These are phyloP conservation scores for Ranitomeya variabilis DNA, from an alignment of 2,113 vertebrate genomes.

Conservation along the genomic window DNA sequence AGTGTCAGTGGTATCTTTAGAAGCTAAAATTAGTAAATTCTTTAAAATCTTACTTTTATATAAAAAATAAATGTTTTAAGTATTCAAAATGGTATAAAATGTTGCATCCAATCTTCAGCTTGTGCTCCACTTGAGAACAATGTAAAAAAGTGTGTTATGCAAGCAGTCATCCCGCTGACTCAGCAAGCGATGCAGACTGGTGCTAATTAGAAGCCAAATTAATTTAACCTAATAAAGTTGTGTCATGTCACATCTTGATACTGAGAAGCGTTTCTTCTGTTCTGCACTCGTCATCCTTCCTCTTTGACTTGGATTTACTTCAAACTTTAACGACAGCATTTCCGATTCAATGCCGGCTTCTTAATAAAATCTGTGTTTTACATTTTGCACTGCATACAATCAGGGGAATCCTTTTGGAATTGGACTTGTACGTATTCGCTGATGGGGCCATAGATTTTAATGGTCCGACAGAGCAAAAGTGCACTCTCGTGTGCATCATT, in stretches of 20 bases:
- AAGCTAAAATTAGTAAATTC: neutral
- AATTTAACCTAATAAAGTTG: slow-evolving; percentile 21
- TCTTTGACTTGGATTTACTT: slow-evolving; percentile 29
- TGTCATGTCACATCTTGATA: slow-evolving; percentile 28
- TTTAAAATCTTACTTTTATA: neutral
- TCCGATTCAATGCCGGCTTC: neutral
- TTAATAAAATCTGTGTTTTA: slow-evolving; percentile 6
- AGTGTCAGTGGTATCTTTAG: neutral
- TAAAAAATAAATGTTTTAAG: neutral
- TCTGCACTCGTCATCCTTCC: slow-evolving; percentile 1
- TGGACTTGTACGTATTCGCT: neutral
- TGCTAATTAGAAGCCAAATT: slow-evolving; percentile 12
- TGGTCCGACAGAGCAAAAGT: too few species aligned
- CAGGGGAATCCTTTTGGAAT: neutral
- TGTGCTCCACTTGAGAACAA: neutral
- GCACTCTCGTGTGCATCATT: too few species aligned
- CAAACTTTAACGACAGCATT: slow-evolving; percentile 18
- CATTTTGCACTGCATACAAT: too few species aligned
- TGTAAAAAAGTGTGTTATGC: neutral
- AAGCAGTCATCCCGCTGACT: neutral
- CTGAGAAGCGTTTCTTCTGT: neutral
- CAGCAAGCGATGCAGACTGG: neutral
- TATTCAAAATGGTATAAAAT: neutral
- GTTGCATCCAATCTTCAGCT: too few species aligned
- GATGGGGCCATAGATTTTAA: too few species aligned